These are phyloP conservation scores for Drymonia ruficornis DNA, from an alignment of 2,888 invertebrate genomes.

Conservation along the genomic window DNA sequence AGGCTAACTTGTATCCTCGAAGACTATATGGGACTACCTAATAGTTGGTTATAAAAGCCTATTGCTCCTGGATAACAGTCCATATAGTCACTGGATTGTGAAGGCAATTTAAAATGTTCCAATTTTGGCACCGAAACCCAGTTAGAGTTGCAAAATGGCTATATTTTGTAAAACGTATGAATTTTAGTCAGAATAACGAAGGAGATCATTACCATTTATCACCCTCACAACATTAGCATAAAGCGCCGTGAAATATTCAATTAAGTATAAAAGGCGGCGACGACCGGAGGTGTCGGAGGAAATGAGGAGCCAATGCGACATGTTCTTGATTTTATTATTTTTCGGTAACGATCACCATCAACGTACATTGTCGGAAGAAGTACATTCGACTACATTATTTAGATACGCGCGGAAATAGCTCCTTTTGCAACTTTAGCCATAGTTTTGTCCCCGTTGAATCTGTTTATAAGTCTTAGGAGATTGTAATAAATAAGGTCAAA, in stretches of 20 bases:
- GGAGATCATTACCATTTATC: slow-evolving; percentile 52
- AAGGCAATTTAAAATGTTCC: neutral
- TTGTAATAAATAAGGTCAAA: slow-evolving; percentile 9
- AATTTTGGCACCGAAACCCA: slow-evolving; percentile 12
- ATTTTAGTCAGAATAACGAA: slow-evolving; percentile 40
- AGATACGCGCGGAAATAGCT: slow-evolving; percentile 54
- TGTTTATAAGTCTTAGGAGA: slow-evolving; percentile 1
- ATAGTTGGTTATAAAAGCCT: too few species aligned
- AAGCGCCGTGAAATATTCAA: slow-evolving; percentile 54
- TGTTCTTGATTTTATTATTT: slow-evolving; percentile 68
- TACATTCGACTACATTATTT: slow-evolving; percentile 59
- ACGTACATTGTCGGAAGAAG: slow-evolving; percentile 69
- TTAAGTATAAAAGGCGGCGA: slow-evolving; percentile 48
- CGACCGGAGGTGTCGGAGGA: slow-evolving; percentile 43
- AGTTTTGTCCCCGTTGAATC: neutral
- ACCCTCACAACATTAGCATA: slow-evolving; percentile 51
- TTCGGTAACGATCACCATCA: slow-evolving; percentile 70
- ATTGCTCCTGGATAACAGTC: too few species aligned
- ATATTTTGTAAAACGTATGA: slow-evolving; percentile 39
- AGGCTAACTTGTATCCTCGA: too few species aligned
- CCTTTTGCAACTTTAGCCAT: slow-evolving; percentile 52
- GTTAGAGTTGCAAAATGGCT: slow-evolving; percentile 28
- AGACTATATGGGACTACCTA: too few species aligned
- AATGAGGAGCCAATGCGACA: slow-evolving; percentile 53
- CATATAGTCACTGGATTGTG: too few species aligned